Evolutionary conservation across 2,113 vertebrate species (phyloP).

Genomic region (Phrynocephalus versicolor): DNA sequence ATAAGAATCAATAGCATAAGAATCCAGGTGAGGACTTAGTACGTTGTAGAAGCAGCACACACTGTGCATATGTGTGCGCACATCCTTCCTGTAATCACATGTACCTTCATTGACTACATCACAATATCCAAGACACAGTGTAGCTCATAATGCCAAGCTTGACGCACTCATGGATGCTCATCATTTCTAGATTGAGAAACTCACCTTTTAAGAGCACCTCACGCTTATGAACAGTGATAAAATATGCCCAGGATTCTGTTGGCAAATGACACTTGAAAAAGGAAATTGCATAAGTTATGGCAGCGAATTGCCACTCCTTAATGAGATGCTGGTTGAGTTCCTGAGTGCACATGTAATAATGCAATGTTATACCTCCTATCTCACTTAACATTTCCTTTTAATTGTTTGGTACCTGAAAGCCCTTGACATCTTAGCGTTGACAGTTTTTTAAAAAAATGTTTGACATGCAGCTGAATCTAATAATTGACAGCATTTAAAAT

Average conservation of each 20-base stretch:
- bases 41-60: not conserved
- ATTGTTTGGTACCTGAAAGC: not conserved
- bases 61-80: not conserved
- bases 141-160: not conserved
- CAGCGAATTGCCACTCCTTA: too few relatives aligned
- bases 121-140: not conserved
- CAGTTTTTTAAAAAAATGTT: not conserved
- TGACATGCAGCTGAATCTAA: not conserved
- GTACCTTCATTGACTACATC: not conserved
- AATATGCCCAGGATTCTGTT: not conserved
- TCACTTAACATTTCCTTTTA: not conserved
- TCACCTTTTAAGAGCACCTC: not conserved
- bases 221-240: not conserved
- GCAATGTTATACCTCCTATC: too few relatives aligned
- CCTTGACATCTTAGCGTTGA: not conserved
- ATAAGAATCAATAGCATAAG: not conserved
- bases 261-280: too few relatives aligned
- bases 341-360: too few relatives aligned
- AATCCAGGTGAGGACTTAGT: not conserved
- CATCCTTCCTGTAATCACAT: not conserved
- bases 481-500: not conserved
- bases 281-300: too few relatives aligned
- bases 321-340: too few relatives aligned
- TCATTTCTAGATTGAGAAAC: not conserved
- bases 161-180: not conserved